phyloP scores from a whole-genome alignment of 2,797 vertebrate species.

The Saxicola maurus region DNA sequence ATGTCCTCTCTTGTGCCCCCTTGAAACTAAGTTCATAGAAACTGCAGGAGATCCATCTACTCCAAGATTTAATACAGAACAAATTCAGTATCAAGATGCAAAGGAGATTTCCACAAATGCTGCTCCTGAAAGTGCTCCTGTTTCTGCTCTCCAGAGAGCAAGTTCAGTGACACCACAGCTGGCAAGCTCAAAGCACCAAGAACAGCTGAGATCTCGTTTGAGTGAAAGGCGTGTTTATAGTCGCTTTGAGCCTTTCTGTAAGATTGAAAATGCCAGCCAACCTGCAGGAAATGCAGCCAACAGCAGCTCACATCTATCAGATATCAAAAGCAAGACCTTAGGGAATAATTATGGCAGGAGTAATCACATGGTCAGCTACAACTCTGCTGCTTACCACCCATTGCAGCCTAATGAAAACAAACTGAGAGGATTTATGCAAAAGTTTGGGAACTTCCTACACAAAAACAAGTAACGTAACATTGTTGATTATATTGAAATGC shows the following conservation, averaged over 20 bases:
- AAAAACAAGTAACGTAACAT: conserved; percentile 78
- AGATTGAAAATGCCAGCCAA: conserved; percentile 69
- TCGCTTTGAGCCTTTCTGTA: conserved; percentile 85
- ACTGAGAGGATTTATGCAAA: conserved; percentile 90
- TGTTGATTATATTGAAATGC: background rate
- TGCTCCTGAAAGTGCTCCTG: conserved; percentile 18
- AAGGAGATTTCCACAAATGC: conserved; percentile 30
- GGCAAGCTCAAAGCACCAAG: conserved; percentile 39
- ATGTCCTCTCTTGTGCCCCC: conserved; percentile 42
- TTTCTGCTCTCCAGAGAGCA: conserved; percentile 40
- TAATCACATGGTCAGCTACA: conserved; percentile 69
- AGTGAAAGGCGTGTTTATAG: conserved; percentile 79
- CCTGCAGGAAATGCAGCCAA: conserved; percentile 54
- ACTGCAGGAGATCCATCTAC: conserved; percentile 76
- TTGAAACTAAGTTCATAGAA: conserved; percentile 61
- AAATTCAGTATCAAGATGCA: conserved; percentile 72
- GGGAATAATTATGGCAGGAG: conserved; percentile 62
- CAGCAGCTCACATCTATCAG: conserved; percentile 55
- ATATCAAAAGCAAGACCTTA: conserved; percentile 70
- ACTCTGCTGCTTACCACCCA: conserved; percentile 59
- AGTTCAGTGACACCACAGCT: background rate
- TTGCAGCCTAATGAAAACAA: conserved; percentile 86
- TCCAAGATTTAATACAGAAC: conserved; percentile 84
- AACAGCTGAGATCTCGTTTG: conserved; percentile 64
- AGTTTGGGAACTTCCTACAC: conserved; percentile 86